Evolutionary conservation across 2,797 vertebrate species (phyloP).

Genomic region (Labeo calbasu): DNA sequence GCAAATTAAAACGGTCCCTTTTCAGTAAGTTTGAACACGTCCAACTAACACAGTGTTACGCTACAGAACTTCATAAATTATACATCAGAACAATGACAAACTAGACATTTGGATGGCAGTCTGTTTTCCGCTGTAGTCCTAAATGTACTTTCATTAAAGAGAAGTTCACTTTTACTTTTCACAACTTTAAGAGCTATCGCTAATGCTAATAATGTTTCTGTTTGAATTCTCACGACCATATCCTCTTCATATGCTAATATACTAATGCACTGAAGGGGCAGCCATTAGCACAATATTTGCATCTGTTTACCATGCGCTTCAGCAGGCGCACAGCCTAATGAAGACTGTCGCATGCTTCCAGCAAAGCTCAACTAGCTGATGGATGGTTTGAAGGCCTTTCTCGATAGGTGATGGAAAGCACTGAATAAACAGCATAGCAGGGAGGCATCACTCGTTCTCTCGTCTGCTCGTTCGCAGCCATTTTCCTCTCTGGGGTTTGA

Average conservation of each 20-base stretch:
- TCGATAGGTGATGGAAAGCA: conserved; percentile 53
- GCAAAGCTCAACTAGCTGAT: conserved; percentile 49
- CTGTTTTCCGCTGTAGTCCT: not conserved
- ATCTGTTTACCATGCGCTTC: conserved; percentile 58
- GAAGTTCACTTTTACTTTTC: conserved; percentile 6
- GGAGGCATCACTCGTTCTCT: conserved; percentile 40
- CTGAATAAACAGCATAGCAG: conserved; percentile 50
- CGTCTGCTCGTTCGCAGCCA: conserved; percentile 13
- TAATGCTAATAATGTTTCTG: conserved; percentile 25
- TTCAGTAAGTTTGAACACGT: too few species aligned
- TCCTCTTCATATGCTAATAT: conserved; percentile 55
- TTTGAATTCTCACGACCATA: conserved; percentile 38
- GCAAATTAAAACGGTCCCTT: not conserved
- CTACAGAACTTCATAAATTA: not conserved
- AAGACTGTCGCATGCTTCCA: conserved; percentile 48
- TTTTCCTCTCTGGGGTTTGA: conserved; percentile 20
- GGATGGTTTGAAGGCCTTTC: conserved; percentile 54
- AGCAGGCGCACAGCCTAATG: conserved; percentile 48
- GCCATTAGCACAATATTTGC: conserved; percentile 61
- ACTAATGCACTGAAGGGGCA: conserved; percentile 57
- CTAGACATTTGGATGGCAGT: not conserved
- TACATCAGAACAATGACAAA: not conserved
- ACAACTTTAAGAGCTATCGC: conserved; percentile 4
- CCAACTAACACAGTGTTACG: not conserved
- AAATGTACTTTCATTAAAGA: conserved; percentile 4